A percentile compares a stretch with the other conserved stretches of the same genome.
These are phyloP conservation scores for Phocoena phocoena DNA, from an alignment of 2,113 vertebrate genomes.

Conservation along the genomic window DNA sequence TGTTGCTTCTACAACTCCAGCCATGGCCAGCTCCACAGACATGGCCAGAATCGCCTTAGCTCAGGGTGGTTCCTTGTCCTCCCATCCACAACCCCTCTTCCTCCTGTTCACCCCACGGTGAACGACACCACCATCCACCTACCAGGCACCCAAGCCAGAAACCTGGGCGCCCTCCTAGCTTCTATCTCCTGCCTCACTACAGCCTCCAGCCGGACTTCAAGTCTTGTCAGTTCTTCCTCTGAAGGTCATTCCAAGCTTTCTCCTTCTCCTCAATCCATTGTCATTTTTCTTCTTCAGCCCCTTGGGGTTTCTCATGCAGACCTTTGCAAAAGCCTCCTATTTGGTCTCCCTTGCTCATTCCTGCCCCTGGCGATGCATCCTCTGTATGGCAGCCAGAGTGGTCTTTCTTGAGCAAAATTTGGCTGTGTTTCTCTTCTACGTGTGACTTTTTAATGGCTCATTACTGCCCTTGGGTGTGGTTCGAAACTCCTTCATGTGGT, in stretches of 20 bases:
- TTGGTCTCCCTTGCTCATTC: background rate
- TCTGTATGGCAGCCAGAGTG: background rate
- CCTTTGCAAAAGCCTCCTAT: background rate
- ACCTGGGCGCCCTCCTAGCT: background rate
- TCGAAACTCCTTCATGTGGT: background rate
- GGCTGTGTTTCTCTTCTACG: background rate
- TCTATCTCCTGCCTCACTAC: background rate
- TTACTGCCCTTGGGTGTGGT: background rate
- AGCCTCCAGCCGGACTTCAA: background rate
- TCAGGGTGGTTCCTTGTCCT: background rate
- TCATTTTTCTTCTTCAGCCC: background rate
- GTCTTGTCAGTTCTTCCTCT: background rate
- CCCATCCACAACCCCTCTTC: background rate
- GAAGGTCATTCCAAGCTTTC: background rate
- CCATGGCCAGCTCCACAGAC: background rate
- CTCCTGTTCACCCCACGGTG: background rate
- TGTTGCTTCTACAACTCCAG: background rate
- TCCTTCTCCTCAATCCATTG: background rate
- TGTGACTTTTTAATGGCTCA: background rate
- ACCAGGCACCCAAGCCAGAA: too few species aligned
- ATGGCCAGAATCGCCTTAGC: background rate
- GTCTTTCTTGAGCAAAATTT: background rate
- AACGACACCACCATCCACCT: background rate
- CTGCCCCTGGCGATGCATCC: background rate
- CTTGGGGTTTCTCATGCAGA: background rate